Evolutionary conservation across 2,797 vertebrate genomes (phyloP).

Genomic region (Leptatherina wallacei): DNA sequence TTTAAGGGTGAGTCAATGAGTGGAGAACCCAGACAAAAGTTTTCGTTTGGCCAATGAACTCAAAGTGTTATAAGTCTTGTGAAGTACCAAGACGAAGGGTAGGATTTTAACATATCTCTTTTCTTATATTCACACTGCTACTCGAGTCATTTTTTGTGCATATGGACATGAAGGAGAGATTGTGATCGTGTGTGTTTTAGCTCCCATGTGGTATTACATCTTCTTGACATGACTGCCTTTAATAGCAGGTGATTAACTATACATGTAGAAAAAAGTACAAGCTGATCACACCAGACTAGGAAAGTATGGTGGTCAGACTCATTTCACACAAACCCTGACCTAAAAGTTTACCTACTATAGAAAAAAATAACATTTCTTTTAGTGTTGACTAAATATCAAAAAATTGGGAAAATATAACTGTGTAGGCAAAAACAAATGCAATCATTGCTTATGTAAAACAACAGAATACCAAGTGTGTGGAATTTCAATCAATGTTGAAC

Average conservation of each 20-base stretch:
- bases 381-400: background rate
- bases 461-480: background rate
- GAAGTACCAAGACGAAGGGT: background rate
- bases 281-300: background rate
- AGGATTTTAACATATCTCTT: background rate
- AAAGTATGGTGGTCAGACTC: background rate
- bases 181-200: background rate
- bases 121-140: background rate
- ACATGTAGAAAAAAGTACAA: background rate
- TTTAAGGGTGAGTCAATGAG: too few relatives aligned
- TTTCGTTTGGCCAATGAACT: too few relatives aligned
- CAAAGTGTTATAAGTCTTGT: too few relatives aligned
- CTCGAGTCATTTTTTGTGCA: background rate
- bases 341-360: background rate
- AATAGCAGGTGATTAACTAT: background rate
- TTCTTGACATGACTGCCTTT: background rate
- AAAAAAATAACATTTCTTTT: background rate
- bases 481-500: background rate
- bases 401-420: background rate
- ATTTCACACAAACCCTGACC: background rate
- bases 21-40: too few relatives aligned
- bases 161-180: background rate
- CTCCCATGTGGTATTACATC: background rate
- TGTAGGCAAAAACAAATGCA: background rate
- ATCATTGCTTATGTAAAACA: background rate